phyloP scores from a whole-genome alignment of 1,140 invertebrate genomes.

The Chrysomallon squamiferum region DNA sequence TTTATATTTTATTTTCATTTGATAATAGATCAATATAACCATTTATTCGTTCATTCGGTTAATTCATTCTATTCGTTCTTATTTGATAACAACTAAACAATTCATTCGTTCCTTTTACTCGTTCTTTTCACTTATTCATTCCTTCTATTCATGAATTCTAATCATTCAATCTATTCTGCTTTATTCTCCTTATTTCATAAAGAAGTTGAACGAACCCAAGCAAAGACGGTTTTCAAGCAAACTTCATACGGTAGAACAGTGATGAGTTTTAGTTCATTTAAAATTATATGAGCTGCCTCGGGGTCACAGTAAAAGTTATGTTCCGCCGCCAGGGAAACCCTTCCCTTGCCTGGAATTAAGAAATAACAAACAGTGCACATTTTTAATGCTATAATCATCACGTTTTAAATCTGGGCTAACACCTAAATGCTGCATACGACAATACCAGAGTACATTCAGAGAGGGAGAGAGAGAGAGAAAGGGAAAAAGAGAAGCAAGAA shows the following conservation, averaged over 20 bases:
- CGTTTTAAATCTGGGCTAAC: no score
- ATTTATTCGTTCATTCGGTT: no score
- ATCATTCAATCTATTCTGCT: neutral
- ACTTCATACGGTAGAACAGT: slow-evolving; percentile 46
- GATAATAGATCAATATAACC: no score
- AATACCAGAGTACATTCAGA: no score
- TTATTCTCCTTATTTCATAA: neutral
- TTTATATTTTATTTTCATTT: no score
- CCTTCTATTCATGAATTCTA: neutral
- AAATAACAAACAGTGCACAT: no score
- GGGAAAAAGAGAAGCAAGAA: neutral
- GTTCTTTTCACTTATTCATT: neutral
- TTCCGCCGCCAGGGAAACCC: slow-evolving; percentile 74
- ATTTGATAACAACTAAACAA: no score
- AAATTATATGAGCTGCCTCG: slow-evolving; percentile 80
- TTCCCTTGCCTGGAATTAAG: slow-evolving; percentile 69
- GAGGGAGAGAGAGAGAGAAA: neutral
- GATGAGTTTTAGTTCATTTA: slow-evolving; percentile 77
- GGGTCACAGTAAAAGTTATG: slow-evolving; percentile 83
- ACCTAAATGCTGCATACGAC: no score
- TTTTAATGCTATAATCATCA: no score
- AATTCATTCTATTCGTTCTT: no score
- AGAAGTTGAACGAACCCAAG: slow-evolving; percentile 36
- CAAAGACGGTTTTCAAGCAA: slow-evolving; percentile 27
- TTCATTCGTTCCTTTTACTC: neutral